Conservation (phyloP, 2,113 vertebrate species). For the Coracopsis vasa region DNA sequence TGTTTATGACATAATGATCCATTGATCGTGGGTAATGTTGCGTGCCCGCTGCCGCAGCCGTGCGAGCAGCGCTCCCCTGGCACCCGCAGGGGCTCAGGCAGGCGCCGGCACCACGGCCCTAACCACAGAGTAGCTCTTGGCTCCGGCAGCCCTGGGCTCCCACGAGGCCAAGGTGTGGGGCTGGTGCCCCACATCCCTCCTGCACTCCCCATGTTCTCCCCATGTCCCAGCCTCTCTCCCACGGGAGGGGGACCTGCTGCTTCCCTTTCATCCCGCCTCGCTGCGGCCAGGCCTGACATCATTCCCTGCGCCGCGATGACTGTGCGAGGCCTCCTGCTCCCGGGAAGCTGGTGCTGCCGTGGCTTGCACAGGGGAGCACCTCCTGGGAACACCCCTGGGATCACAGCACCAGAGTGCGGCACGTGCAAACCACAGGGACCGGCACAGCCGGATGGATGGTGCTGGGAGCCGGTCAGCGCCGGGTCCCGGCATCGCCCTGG, state of each 20-base stretch:
- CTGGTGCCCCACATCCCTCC: neutral
- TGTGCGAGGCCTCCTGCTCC: neutral
- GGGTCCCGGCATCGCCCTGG: accelerated
- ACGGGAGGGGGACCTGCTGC: neutral
- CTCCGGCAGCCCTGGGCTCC: neutral
- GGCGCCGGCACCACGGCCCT: neutral
- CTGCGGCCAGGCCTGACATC: conserved; percentile 4
- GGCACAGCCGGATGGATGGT: accelerated
- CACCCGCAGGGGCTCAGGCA: neutral
- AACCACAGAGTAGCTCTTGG: neutral
- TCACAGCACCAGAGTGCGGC: neutral
- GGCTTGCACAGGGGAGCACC: neutral
- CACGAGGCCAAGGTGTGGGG: accelerated
- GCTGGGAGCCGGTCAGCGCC: neutral
- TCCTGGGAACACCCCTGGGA: neutral
- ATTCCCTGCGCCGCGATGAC: neutral
- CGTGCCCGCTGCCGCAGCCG: conserved; percentile 34
- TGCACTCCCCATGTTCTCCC: accelerated
- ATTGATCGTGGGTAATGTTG: conserved; percentile 68
- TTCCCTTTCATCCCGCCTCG: neutral
- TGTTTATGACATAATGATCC: conserved; percentile 65
- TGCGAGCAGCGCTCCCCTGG: neutral
- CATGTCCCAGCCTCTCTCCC: neutral
- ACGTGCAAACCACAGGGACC: neutral
- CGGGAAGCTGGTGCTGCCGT: neutral